Conservation (phyloP, 30 jellyfish, hydroid and myxozoan species). For the Chironex yamaguchii region DNA sequence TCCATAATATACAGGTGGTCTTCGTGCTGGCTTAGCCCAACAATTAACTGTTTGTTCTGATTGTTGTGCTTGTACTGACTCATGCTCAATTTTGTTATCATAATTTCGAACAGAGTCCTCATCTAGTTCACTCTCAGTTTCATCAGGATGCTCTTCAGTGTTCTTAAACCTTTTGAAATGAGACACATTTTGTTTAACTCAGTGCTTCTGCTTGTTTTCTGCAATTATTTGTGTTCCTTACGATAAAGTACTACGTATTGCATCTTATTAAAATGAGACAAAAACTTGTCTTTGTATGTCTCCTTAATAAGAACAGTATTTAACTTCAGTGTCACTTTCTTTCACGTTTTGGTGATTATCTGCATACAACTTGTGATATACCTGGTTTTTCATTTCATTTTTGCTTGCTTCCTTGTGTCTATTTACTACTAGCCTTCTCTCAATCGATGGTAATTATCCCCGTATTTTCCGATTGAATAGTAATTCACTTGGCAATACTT, state of each 20-base stretch:
- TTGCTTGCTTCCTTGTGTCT: conserved; percentile 49
- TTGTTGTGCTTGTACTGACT: background rate
- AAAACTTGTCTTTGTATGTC: conserved; percentile 17
- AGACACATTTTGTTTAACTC: conserved; percentile 9
- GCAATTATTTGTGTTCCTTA: conserved; percentile 37
- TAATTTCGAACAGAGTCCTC: too few relatives aligned
- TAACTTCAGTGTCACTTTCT: too few relatives aligned
- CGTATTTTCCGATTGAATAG: conserved; percentile 10
- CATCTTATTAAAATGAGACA: conserved; percentile 5
- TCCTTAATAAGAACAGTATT: conserved; percentile 30
- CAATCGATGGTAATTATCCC: conserved; percentile 31
- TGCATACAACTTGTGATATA: conserved; percentile 19
- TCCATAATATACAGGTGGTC: conserved; percentile 7
- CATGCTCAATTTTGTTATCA: background rate
- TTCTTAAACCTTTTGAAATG: conserved; percentile 4
- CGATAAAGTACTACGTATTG: conserved; percentile 19
- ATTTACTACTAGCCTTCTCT: conserved; percentile 6
- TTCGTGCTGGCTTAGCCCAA: conserved; percentile 2
- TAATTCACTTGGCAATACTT: conserved; percentile 40
- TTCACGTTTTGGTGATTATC: conserved; percentile 5
- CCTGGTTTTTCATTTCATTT: conserved; percentile 28
- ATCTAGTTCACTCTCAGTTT: background rate
- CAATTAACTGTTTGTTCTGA: background rate
- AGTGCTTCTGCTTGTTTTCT: conserved; percentile 13
- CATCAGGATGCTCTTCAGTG: background rate